These are phyloP conservation scores for Dorcus parallelipipedus DNA, from an alignment of 2,888 invertebrate species.

Conservation along the genomic window DNA sequence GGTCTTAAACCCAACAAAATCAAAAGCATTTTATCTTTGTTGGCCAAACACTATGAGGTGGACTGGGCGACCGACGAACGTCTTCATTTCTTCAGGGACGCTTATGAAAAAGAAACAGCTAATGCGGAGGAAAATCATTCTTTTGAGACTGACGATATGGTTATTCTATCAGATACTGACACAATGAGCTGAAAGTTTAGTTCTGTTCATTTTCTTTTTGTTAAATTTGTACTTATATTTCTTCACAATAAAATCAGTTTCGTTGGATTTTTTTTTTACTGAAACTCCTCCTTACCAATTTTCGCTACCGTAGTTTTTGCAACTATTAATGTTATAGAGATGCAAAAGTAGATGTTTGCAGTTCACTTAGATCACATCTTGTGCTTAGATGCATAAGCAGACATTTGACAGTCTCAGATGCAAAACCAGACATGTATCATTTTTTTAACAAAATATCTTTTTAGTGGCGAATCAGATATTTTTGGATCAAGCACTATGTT, in stretches of 20 bases:
- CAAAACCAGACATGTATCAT: no score
- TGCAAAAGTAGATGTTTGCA: not conserved
- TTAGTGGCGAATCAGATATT: conserved; percentile 1
- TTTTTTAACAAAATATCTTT: not conserved
- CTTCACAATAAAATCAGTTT: not conserved
- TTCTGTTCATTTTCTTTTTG: not conserved
- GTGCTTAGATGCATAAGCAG: no score
- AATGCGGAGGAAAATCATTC: not conserved
- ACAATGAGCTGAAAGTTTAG: not conserved
- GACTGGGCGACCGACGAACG: not conserved
- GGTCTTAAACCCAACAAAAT: conserved; percentile 3
- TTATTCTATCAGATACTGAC: not conserved
- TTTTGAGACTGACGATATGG: not conserved
- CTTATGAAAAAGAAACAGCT: not conserved
- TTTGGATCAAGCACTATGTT: not conserved
- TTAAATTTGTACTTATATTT: not conserved
- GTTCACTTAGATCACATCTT: no score
- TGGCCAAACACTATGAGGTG: not conserved
- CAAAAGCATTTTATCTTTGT: conserved; percentile 4
- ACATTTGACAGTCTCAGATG: no score
- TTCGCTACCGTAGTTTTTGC: no score
- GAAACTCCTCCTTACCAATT: no score
- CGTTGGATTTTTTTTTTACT: not conserved
- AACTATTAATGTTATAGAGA: not conserved
- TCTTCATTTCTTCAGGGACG: not conserved